phyloP scores from a whole-genome alignment of 2,888 invertebrate genomes.

The Incurvaria masculella region DNA sequence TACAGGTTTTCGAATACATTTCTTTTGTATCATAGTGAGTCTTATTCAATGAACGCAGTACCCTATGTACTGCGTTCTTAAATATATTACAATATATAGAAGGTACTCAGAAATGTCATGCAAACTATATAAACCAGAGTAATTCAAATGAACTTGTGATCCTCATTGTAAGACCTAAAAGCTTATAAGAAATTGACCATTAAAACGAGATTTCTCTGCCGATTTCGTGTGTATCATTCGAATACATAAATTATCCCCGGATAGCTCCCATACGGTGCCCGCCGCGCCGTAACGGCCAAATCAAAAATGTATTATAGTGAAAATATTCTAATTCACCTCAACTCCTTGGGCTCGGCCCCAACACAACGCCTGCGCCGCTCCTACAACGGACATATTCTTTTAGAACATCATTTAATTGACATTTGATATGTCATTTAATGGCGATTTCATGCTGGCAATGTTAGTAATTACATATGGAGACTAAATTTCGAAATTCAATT shows the following conservation, averaged over 20 bases:
- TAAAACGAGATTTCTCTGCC: neutral
- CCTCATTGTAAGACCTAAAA: too few relatives aligned
- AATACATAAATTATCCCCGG: neutral
- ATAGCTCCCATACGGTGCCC: conserved; percentile 14
- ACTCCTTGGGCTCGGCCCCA: neutral
- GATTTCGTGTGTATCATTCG: neutral
- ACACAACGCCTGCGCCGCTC: neutral
- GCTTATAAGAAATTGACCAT: neutral
- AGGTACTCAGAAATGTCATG: too few relatives aligned
- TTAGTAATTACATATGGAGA: neutral
- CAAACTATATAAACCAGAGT: too few relatives aligned
- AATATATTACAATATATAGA: too few relatives aligned
- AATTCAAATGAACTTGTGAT: too few relatives aligned
- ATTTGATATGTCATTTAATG: neutral
- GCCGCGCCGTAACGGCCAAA: conserved; percentile 18
- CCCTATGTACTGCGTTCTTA: too few relatives aligned
- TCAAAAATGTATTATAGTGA: conserved; percentile 19
- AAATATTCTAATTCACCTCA: conserved; percentile 21
- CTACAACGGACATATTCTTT: neutral
- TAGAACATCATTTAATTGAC: neutral
- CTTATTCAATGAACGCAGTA: too few relatives aligned
- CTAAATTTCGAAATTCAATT: too few relatives aligned
- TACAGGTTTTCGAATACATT: too few relatives aligned
- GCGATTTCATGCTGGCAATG: neutral
- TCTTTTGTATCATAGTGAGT: too few relatives aligned